Percentiles rank a stretch among this genome's conserved stretches.
Evolutionary conservation across 2,113 vertebrate species (phyloP).

Genomic region (Rhinopomastus cyanomelas): DNA sequence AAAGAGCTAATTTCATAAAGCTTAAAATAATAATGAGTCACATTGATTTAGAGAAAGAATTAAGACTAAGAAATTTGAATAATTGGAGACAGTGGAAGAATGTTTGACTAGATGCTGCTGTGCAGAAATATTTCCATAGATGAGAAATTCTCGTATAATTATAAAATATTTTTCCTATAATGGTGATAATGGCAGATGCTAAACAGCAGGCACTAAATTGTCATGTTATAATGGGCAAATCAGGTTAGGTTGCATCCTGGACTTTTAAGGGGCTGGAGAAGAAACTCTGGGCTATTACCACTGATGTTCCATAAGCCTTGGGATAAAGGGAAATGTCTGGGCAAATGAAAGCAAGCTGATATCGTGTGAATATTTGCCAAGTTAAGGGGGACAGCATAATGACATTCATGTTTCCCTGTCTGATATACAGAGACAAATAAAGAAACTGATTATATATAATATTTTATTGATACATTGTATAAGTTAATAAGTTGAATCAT

Average conservation of each 20-base stretch:
- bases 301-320: neutral
- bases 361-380: neutral
- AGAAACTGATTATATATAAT: neutral
- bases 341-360: neutral
- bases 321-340: neutral
- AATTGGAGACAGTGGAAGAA: constrained; percentile 6
- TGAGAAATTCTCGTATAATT: constrained; percentile 16
- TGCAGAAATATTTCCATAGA: constrained; percentile 19
- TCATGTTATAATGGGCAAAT: constrained; percentile 16
- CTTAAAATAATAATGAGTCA: constrained; percentile 47
- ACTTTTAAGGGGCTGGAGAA: neutral
- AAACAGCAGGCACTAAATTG: constrained; percentile 31
- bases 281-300: neutral
- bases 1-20: constrained; percentile 27
- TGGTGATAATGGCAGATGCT: constrained; percentile 15
- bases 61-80: constrained; percentile 13
- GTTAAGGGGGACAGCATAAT: neutral
- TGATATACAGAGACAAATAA: neutral
- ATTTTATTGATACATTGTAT: neutral
- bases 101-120: neutral
- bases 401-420: neutral
- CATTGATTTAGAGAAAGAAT: constrained; percentile 31
- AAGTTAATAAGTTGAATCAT: too few species aligned
- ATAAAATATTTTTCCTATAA: constrained; percentile 32
- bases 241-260: neutral